Percentiles rank a stretch among this genome's conserved stretches.
Conservation (phyloP, 2,888 invertebrate genomes). For the Thera britannica region DNA sequence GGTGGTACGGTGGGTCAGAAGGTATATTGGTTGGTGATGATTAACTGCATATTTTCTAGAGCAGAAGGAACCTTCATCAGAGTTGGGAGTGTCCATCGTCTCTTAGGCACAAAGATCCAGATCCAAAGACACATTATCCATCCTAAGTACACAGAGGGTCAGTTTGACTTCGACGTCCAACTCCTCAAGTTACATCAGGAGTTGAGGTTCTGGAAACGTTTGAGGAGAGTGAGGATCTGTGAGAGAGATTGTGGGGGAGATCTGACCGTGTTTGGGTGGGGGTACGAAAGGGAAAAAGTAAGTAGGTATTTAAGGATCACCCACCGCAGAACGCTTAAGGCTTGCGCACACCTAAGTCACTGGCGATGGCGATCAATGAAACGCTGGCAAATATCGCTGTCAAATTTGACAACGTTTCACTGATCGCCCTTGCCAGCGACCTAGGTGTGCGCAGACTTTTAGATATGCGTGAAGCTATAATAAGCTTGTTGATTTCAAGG, state of each 20-base stretch:
- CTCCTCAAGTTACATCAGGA: constrained; percentile 49
- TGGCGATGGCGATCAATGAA: too few species aligned
- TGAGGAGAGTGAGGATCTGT: constrained; percentile 51
- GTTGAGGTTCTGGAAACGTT: constrained; percentile 48
- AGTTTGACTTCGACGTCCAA: constrained; percentile 68
- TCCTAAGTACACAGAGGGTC: constrained; percentile 57
- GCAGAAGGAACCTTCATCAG: constrained; percentile 55
- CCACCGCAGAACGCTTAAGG: too few species aligned
- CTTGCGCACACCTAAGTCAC: too few species aligned
- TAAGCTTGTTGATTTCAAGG: constrained; percentile 46
- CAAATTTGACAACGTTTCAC: background rate
- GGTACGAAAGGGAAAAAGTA: constrained; percentile 63
- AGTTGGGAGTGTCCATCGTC: constrained; percentile 55
- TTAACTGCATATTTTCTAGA: background rate
- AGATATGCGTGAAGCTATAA: background rate
- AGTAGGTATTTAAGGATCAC: constrained; percentile 20
- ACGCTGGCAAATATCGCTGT: too few species aligned
- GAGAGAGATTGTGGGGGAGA: constrained; percentile 43
- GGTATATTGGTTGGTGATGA: too few species aligned
- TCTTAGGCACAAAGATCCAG: constrained; percentile 49
- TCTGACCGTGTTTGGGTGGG: constrained; percentile 68
- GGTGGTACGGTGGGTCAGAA: too few species aligned
- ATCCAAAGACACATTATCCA: constrained; percentile 57
- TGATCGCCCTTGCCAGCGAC: too few species aligned
- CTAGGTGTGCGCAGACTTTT: too few species aligned